phyloP scores from a whole-genome alignment of 2,797 vertebrate species.

The Cheirogaleus major region DNA sequence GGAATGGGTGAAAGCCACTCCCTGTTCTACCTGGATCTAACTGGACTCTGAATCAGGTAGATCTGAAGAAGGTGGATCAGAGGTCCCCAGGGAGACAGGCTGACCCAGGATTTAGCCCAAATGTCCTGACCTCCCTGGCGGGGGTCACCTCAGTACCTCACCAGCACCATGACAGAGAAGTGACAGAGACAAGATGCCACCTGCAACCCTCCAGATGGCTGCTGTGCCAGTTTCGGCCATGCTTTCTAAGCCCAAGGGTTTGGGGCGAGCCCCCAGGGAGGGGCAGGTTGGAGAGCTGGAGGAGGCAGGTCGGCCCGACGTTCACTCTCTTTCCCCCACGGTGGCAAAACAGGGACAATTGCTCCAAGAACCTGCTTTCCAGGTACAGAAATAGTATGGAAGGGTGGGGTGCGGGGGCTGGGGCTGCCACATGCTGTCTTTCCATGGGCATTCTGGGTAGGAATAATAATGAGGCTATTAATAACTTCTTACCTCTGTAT shows the following conservation, averaged over 20 bases:
- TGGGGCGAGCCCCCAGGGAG: not conserved
- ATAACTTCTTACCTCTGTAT: constrained; percentile 76
- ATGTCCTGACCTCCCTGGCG: not conserved
- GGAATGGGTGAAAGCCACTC: not conserved
- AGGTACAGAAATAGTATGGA: constrained; percentile 78
- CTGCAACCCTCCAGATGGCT: not conserved
- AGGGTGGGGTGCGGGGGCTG: constrained; percentile 73
- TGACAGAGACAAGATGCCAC: not conserved
- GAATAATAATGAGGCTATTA: constrained; percentile 80
- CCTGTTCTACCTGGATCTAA: not conserved
- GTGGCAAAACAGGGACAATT: constrained; percentile 23
- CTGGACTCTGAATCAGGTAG: not conserved
- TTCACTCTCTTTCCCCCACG: not conserved
- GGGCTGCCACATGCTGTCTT: constrained; percentile 68
- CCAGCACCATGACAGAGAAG: not conserved
- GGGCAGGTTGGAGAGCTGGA: not conserved
- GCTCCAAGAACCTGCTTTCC: constrained; percentile 78
- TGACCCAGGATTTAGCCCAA: not conserved
- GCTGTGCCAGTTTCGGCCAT: not conserved
- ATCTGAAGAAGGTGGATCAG: not conserved
- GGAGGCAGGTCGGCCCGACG: not conserved
- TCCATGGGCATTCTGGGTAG: constrained; percentile 76
- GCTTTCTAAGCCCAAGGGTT: not conserved
- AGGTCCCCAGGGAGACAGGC: not conserved
- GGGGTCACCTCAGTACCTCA: not conserved